A percentile compares a stretch with the other conserved stretches of the same genome.
Conservation (phyloP, 2,113 vertebrate species). For the Pluvianellus socialis region DNA sequence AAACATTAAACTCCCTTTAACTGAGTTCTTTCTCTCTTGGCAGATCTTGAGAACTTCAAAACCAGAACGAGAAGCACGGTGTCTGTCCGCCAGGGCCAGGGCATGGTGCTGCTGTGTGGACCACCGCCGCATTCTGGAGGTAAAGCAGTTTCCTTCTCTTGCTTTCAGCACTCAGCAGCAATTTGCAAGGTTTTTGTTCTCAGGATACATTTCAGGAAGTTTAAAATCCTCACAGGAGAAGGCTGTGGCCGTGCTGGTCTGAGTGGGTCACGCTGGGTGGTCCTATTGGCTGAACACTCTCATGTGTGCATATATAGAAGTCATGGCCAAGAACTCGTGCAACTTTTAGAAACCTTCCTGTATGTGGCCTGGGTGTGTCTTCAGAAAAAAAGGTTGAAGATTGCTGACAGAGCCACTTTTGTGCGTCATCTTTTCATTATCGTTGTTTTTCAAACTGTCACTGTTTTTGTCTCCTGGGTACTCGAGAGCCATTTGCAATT, state of each 20-base stretch:
- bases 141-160: conserved; percentile 40
- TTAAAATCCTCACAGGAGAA: not conserved
- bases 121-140: conserved; percentile 94
- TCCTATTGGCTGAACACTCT: not conserved
- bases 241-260: not conserved
- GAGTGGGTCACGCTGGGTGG: not conserved
- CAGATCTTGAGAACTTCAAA: conserved; percentile 96
- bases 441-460: not conserved
- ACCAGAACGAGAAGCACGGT: conserved; percentile 89
- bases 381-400: not conserved
- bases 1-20: not conserved
- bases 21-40: conserved; percentile 34
- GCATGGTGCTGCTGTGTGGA: conserved; percentile 94
- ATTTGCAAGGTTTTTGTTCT: not conserved
- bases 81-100: conserved; percentile 93
- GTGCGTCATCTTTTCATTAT: not conserved
- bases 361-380: not conserved
- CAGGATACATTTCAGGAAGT: not conserved
- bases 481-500: not conserved
- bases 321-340: accelerated
- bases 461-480: not conserved
- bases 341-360: not conserved
- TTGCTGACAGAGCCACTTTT: not conserved
- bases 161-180: accelerated
- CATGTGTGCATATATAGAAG: not conserved